These are phyloP conservation scores for Plebejus melissa DNA, from an alignment of 2,888 invertebrate species.

Conservation along the genomic window DNA sequence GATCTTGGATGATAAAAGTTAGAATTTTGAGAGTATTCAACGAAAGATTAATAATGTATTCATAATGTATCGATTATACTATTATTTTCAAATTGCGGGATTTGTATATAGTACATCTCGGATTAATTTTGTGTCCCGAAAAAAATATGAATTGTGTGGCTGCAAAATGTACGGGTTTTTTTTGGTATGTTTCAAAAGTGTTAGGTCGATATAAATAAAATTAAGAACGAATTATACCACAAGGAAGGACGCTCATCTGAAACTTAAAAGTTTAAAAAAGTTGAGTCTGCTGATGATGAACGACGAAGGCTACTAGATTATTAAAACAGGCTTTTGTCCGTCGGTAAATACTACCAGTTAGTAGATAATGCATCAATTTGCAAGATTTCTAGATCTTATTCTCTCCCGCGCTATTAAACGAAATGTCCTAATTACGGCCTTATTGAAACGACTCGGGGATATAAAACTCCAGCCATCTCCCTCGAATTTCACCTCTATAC, in stretches of 20 bases:
- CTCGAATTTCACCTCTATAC: not conserved
- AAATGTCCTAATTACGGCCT: conserved; percentile 25
- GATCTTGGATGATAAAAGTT: not conserved
- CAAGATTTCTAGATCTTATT: conserved; percentile 24
- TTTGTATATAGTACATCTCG: no score
- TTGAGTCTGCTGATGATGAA: not conserved
- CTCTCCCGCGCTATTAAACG: conserved; percentile 17
- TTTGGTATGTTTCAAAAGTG: no score
- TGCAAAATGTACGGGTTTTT: no score
- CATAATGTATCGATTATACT: no score
- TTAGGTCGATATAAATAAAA: no score
- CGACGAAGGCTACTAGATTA: not conserved
- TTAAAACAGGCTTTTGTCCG: conserved; percentile 15
- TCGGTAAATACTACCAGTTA: conserved; percentile 2
- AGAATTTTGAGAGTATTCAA: not conserved
- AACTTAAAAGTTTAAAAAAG: no score
- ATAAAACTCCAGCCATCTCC: conserved; percentile 7
- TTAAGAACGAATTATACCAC: no score
- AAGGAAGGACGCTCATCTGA: no score
- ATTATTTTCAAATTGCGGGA: no score
- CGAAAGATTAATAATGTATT: not conserved
- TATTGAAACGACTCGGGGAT: conserved; percentile 24
- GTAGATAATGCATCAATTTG: conserved; percentile 22
- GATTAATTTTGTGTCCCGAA: no score
- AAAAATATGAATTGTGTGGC: no score